Percentiles rank a stretch among this genome's conserved stretches.
These are phyloP conservation scores for Colius striatus DNA, from an alignment of 2,113 vertebrate genomes.

Conservation along the genomic window DNA sequence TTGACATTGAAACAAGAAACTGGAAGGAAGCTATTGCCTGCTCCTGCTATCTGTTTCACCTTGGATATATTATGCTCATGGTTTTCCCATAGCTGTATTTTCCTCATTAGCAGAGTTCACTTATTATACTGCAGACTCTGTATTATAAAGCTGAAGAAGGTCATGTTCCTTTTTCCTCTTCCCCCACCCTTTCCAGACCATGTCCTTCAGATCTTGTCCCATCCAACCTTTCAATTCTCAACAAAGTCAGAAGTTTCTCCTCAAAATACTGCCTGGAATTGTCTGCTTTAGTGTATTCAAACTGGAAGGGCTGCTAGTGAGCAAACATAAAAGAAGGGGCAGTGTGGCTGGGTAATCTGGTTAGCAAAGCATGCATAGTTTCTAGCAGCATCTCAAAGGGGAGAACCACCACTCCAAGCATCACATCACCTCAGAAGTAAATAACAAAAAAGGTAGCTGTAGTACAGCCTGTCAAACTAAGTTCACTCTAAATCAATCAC, in stretches of 20 bases:
- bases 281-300: neutral
- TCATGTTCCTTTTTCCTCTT: rapidly evolving
- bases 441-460: neutral
- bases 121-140: neutral
- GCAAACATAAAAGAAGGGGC: neutral
- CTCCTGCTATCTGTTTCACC: neutral
- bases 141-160: neutral
- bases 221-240: neutral
- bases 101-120: neutral
- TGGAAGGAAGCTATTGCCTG: neutral
- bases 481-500: neutral
- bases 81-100: neutral
- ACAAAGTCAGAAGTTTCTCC: neutral
- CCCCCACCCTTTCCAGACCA: neutral
- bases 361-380: neutral
- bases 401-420: neutral
- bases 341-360: neutral
- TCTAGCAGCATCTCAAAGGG: neutral
- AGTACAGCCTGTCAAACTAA: neutral
- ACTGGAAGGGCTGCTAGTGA: neutral
- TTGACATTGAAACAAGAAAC: neutral
- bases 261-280: neutral
- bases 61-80: neutral
- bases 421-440: neutral
- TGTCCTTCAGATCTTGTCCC: neutral